Evolutionary conservation across 1,140 invertebrate species (phyloP).

Genomic region (Orius insidiosus): DNA sequence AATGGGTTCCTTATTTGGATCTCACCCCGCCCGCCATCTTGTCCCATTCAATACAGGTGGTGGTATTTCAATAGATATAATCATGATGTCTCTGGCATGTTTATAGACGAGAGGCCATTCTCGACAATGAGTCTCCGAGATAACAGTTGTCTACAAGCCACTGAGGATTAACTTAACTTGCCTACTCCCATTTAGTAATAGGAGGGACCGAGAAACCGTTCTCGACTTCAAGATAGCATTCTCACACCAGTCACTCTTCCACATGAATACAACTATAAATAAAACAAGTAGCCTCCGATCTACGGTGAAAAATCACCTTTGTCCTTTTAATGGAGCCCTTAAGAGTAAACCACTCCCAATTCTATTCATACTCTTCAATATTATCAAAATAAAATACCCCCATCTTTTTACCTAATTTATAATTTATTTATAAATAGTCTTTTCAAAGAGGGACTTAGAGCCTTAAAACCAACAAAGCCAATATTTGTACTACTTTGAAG

Average conservation of each 20-base stretch:
- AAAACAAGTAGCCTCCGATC: background rate
- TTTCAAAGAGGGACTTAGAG: background rate
- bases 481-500: background rate
- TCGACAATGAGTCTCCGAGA: slow-evolving; percentile 7
- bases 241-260: slow-evolving; percentile 1
- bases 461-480: slow-evolving; percentile 1
- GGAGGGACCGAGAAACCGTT: slow-evolving; percentile 1
- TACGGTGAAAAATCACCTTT: background rate
- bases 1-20: slow-evolving; percentile 11
- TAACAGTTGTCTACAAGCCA: slow-evolving; percentile 5
- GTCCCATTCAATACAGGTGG: slow-evolving; percentile 11
- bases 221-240: background rate
- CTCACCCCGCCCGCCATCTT: background rate
- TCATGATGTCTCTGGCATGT: slow-evolving; percentile 6
- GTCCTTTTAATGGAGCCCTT: background rate
- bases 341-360: too few relatives aligned
- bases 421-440: too few relatives aligned
- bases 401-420: too few relatives aligned
- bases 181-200: slow-evolving; percentile 7
- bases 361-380: too few relatives aligned
- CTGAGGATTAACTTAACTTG: slow-evolving; percentile 3
- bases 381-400: too few relatives aligned
- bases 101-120: slow-evolving; percentile 5
- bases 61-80: slow-evolving; percentile 12
- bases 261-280: background rate